These are phyloP conservation scores for Ciconia boyciana DNA, from an alignment of 2,113 vertebrate species.

Conservation along the genomic window DNA sequence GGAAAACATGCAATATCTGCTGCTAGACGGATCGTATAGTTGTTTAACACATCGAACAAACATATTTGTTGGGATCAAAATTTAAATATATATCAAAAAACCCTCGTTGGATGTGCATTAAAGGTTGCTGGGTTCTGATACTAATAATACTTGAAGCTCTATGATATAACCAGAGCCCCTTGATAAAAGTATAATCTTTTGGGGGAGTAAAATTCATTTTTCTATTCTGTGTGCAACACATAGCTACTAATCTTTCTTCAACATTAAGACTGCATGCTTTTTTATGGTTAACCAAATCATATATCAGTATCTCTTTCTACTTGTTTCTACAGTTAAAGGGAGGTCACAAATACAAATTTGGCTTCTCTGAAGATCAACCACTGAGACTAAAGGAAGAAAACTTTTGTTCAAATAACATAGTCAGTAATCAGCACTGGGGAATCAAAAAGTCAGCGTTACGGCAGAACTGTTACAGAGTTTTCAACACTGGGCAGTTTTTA, in stretches of 20 bases:
- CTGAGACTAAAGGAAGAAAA: neutral
- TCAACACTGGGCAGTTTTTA: neutral
- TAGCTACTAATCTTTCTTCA: neutral
- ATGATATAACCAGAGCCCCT: neutral
- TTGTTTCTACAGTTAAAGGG: neutral
- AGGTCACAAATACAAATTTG: neutral
- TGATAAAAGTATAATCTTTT: neutral
- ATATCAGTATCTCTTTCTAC: neutral
- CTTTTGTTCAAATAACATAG: neutral
- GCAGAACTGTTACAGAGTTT: neutral
- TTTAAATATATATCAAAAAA: neutral
- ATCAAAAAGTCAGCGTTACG: neutral
- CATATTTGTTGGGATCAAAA: neutral
- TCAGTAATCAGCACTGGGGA: neutral
- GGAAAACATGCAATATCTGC: neutral
- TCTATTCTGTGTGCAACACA: neutral
- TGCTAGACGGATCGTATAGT: neutral
- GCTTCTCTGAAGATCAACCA: neutral
- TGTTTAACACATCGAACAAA: neutral
- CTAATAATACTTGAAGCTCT: neutral
- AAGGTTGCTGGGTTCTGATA: neutral
- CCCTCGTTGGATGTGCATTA: rapidly evolving
- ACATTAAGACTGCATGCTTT: neutral
- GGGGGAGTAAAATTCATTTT: neutral
- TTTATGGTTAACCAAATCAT: neutral